Base-by-base conservation (phyloP, 2,797 vertebrate species). In the Ara ararauna region DNA sequence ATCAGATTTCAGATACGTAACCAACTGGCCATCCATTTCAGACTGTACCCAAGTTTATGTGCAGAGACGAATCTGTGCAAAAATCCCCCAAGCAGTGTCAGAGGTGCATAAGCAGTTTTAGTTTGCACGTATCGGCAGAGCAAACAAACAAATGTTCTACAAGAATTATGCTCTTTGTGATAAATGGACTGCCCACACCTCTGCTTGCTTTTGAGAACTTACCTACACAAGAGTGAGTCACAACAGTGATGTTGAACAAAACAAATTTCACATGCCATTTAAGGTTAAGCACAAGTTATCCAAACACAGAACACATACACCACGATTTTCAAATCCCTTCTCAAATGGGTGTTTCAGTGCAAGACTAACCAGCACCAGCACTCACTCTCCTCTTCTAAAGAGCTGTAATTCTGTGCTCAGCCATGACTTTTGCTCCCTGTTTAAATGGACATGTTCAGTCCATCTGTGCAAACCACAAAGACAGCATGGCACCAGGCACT, bases 1-100 rank as follows among this genome's bases (percentile, higher is more conserved):
- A 92, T 93, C 95, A 90, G 95, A 96, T 94, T 91, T 78, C 18
- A 95, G 90, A 91, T 90, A 92, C 86, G 38, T 50, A 92, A 94
- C 60, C 88, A 87, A 89, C 60, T 34, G 68, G 72, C 92, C 85
- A 89, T 83, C 44, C 75, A 64, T 85, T 96, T 94, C 32, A 92
- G 78, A 67, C 72, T 71, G 51, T 30, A 79, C 13, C n/a, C 48
- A 72, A 72, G 84, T 61, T 89, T 82, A 83, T 87, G 93, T 89
- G 38, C 74, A 45, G 81, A 85, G 74, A 90, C 48, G 61, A 90
- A 89, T 82, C 51, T 38, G 30, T 23, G 65, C 24, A 54, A 87
- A 88, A 87, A 84, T 80, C 2, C 9, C 9, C 9, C 36, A 81
- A 51, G 67, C 32, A n/a, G 58, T 47, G 64, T 61, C 76, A 94